Conservation (phyloP, 2,113 vertebrate genomes). For the zebrafish (Danio rerio) region GRCz12tu NC_133187.1:34272501-34273000, state of each 20-base stretch:
- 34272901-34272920: too few species aligned
- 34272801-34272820: slow-evolving; percentile 22
- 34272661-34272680: slow-evolving; percentile 49
- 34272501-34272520: slow-evolving; percentile 35
- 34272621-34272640: neutral
- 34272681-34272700: slow-evolving; percentile 19
- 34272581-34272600: slow-evolving; percentile 10
- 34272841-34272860: neutral
- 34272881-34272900: too few species aligned
- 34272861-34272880: too few species aligned
- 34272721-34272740: slow-evolving; percentile 13
- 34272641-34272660: slow-evolving; percentile 4
- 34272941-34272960: too few species aligned
- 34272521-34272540: neutral
- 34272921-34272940: too few species aligned
- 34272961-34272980: too few species aligned
- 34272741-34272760: neutral
- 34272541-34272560: neutral
- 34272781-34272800: slow-evolving; percentile 10
- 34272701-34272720: slow-evolving; percentile 25
- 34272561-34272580: slow-evolving; percentile 38
- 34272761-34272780: slow-evolving; percentile 2
- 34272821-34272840: neutral
- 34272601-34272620: slow-evolving; percentile 23
- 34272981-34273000: too few species aligned